Percentiles rank a stretch among this genome's conserved stretches.
Evolutionary conservation across 2,797 vertebrate species (phyloP).

Genomic region (Tenualosa thibaudeaui): DNA sequence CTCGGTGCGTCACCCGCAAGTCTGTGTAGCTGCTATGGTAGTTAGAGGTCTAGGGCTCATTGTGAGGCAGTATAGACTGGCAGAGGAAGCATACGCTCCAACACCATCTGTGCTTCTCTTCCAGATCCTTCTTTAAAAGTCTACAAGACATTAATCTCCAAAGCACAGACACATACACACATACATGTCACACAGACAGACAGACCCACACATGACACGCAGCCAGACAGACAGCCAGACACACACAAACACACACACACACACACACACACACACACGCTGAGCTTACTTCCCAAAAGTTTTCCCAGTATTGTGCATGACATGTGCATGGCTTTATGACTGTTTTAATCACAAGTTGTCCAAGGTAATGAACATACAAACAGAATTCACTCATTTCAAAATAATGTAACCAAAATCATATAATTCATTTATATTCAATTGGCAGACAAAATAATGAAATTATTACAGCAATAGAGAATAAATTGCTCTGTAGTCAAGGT

Average conservation of each 20-base stretch:
- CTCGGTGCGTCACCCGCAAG: constrained; percentile 24
- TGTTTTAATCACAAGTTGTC: too few relatives aligned
- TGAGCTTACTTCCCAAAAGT: too few relatives aligned
- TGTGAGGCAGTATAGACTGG: constrained; percentile 41
- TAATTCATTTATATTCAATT: too few relatives aligned
- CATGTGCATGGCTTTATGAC: too few relatives aligned
- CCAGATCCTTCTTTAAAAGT: constrained; percentile 47
- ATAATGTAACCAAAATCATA: too few relatives aligned
- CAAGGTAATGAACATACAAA: too few relatives aligned
- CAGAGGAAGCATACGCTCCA: constrained; percentile 66
- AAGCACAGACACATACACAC: neutral
- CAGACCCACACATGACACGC: too few relatives aligned
- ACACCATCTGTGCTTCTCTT: constrained; percentile 62
- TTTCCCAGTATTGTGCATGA: too few relatives aligned
- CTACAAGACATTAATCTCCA: constrained; percentile 48
- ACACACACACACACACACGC: too few relatives aligned
- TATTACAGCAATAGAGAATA: neutral
- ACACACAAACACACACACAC: too few relatives aligned
- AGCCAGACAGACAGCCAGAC: too few relatives aligned
- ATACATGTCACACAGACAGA: neutral
- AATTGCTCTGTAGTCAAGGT: neutral
- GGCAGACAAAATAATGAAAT: neutral
- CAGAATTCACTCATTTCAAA: too few relatives aligned
- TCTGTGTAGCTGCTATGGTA: constrained; percentile 53
- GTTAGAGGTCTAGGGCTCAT: constrained; percentile 68